Evolutionary conservation across 2,113 vertebrate species (phyloP), one percentile per base, ranked within the genome.

Genomic region (Nanorana parkeri): DNA sequence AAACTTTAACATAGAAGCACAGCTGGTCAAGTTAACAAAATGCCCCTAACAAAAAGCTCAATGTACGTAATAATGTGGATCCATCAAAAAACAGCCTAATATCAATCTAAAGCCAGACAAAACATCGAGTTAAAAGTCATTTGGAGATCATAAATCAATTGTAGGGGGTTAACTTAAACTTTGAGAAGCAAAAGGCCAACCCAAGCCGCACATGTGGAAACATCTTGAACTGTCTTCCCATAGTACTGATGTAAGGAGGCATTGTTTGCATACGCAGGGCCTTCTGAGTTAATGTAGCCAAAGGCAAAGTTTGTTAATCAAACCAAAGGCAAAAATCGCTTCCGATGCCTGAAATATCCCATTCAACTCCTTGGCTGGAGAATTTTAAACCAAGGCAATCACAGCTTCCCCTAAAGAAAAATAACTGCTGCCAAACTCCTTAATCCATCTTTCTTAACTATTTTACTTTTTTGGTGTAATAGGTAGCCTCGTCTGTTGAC

Each of bases 291-390:
- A 83, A 83, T 83, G 63, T 83, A 83, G 80, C 80, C 80, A 83
- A 29, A 76, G 80, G 80, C 80, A 76, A 83, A 75, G 71, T 83
- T 83, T 76, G 80, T 76, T 83, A 83, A 83, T 83, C 80, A 83
- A 83, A 83, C 80, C 72, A 83, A 83, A 68, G 71, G 80, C 80
- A 83, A 83, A 47, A 68, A 56, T 67, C 26, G 54, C 72, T 83
- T 83, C 80, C 80, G 80, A 83, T 83, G 80, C 80, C 72, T 76
- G 63, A 83, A 83, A 83, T 83, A 83, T 76, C 80, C 63, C 72
- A 83, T 83, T 83, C 80, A 75, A 41, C 63, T 58, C 55, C 58
- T 52, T 47, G 63, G 47, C 80, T 75, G 36, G 26, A 67, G 63
- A n/a, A 81, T 58, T 68, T 51, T 67, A 47, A 76, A 68, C 41